Evolutionary conservation across 2,888 invertebrate genomes (phyloP).

Genomic region (Megalurothrips usitatus): DNA sequence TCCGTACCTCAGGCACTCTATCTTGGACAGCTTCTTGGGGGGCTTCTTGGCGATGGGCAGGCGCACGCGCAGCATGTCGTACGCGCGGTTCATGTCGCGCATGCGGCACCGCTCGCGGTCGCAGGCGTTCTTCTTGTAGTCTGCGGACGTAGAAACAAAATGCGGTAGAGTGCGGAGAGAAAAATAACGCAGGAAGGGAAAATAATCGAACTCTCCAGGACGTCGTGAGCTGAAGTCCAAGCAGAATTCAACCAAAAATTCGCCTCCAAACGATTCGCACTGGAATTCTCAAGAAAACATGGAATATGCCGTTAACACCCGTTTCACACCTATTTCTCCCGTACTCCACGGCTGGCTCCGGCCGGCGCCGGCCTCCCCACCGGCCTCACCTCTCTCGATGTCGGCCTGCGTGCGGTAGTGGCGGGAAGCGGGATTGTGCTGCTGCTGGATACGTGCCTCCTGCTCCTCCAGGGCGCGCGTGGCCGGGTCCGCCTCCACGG

Average conservation of each 20-base stretch:
- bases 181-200: too few relatives aligned
- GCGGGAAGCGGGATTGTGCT: neutral
- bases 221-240: neutral
- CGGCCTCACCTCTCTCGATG: neutral
- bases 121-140: constrained; percentile 1
- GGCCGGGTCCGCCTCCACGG: constrained; percentile 5
- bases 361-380: neutral
- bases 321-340: too few relatives aligned
- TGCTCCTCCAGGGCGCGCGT: constrained; percentile 7
- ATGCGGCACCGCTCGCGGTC: constrained; percentile 9
- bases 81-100: constrained; percentile 6
- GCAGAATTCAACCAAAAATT: neutral
- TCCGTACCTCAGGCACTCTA: constrained; percentile 1
- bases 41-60: constrained; percentile 8
- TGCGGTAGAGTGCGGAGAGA: too few relatives aligned
- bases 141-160: neutral
- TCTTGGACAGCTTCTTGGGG: constrained; percentile 16
- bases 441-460: neutral
- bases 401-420: neutral
- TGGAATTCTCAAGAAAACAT: too few relatives aligned
- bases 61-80: neutral
- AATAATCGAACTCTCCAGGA: too few relatives aligned
- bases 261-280: too few relatives aligned
- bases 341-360: too few relatives aligned
- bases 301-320: too few relatives aligned